Evolutionary conservation across 2,113 vertebrate species (phyloP).

Genomic region (Sapajus apella): DNA sequence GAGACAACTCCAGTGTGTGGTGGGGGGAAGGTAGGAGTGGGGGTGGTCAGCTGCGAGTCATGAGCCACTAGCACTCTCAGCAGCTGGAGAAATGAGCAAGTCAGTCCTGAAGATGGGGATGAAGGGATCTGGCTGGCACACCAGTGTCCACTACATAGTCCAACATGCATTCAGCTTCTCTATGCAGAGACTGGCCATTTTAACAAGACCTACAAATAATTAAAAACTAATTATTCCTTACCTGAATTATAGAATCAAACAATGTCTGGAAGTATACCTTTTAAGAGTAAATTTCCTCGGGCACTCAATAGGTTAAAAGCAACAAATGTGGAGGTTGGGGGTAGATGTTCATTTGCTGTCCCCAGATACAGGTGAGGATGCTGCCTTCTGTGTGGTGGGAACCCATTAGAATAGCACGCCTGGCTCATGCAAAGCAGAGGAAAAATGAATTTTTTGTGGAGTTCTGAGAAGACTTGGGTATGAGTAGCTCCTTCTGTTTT

Average conservation of each 20-base stretch:
- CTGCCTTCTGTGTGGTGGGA: neutral
- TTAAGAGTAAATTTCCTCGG: neutral
- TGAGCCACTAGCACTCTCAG: neutral
- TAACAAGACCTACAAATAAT: neutral
- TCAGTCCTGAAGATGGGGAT: neutral
- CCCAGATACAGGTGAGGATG: too few species aligned
- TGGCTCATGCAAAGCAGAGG: neutral
- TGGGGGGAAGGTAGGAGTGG: too few species aligned
- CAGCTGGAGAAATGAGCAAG: neutral
- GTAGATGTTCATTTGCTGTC: neutral
- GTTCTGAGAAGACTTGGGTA: neutral
- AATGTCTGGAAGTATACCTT: neutral
- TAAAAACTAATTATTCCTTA: neutral
- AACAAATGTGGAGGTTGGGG: neutral
- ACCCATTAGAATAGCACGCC: too few species aligned
- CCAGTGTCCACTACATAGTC: neutral
- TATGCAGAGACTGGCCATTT: neutral
- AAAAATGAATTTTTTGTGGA: neutral
- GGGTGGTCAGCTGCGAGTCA: neutral
- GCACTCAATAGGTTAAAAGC: neutral
- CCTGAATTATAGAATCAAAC: neutral
- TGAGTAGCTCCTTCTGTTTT: neutral
- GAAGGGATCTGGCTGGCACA: neutral
- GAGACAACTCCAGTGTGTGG: neutral
- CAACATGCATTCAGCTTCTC: neutral